A percentile compares a stretch with the other conserved stretches of the same genome.
Evolutionary conservation across 2,888 invertebrate genomes (phyloP).

Genomic region (Nudaria mundana): DNA sequence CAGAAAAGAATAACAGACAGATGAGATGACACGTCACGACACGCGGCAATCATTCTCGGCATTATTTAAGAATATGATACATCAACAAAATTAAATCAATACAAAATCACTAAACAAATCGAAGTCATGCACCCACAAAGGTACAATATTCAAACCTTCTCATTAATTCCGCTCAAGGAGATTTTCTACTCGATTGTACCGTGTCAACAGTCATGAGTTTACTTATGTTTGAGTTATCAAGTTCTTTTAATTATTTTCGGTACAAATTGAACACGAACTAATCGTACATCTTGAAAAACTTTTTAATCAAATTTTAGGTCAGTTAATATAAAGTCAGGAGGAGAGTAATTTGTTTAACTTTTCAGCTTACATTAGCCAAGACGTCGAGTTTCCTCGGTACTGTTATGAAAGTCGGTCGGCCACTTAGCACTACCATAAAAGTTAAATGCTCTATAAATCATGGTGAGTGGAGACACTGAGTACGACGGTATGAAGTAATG

Average conservation of each 20-base stretch:
- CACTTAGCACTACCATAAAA: constrained; percentile 76
- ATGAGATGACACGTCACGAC: no score
- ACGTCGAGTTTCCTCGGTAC: constrained; percentile 62
- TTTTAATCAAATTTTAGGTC: constrained; percentile 11
- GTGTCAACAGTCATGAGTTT: no score
- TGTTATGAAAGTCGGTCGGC: constrained; percentile 58
- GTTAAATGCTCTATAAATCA: constrained; percentile 76
- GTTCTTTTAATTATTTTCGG: background rate
- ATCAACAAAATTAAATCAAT: no score
- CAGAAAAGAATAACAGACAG: no score
- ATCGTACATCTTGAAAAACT: background rate
- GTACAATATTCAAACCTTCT: no score
- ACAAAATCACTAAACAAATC: no score
- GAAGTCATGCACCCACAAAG: no score
- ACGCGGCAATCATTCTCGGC: no score
- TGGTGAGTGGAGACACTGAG: constrained; percentile 50
- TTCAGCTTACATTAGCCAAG: constrained; percentile 65
- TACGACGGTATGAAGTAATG: constrained; percentile 47
- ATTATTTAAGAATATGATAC: no score
- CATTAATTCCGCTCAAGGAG: no score
- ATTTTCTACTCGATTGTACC: no score
- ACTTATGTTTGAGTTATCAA: no score
- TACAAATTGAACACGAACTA: background rate
- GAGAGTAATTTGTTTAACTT: constrained; percentile 67
- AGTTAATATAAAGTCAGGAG: constrained; percentile 32